phyloP scores from a whole-genome alignment of 2,888 invertebrate species.

The Amiota minor region DNA sequence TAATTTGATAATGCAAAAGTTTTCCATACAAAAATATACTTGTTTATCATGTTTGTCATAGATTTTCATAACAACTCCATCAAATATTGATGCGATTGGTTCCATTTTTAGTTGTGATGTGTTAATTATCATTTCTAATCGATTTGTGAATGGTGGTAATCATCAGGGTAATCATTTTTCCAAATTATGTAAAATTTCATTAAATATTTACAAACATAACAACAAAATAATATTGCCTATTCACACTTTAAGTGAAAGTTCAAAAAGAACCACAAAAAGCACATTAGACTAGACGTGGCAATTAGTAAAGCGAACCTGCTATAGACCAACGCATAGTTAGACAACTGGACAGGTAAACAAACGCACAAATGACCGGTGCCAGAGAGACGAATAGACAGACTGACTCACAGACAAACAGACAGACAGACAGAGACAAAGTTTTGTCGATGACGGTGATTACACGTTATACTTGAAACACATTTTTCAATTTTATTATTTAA shows the following conservation, averaged over 20 bases:
- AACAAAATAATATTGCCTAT: no score
- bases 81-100: no score
- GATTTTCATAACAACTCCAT: no score
- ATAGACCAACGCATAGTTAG: background rate
- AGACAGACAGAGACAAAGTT: background rate
- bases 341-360: background rate
- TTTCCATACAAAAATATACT: background rate
- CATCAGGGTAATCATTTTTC: no score
- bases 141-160: no score
- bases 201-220: no score
- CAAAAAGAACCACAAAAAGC: no score
- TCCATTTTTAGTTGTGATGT: no score
- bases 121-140: no score
- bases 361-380: background rate
- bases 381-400: background rate
- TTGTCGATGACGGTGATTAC: slow-evolving; percentile 30
- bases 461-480: slow-evolving; percentile 46
- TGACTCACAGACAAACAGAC: background rate
- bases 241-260: no score
- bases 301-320: background rate
- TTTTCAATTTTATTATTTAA: slow-evolving; percentile 11
- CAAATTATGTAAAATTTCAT: no score
- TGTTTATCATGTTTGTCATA: no score
- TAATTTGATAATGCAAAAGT: background rate
- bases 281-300: background rate